phyloP scores from a whole-genome alignment of 2,797 vertebrate genomes.

The Enteromius paludinosus region DNA sequence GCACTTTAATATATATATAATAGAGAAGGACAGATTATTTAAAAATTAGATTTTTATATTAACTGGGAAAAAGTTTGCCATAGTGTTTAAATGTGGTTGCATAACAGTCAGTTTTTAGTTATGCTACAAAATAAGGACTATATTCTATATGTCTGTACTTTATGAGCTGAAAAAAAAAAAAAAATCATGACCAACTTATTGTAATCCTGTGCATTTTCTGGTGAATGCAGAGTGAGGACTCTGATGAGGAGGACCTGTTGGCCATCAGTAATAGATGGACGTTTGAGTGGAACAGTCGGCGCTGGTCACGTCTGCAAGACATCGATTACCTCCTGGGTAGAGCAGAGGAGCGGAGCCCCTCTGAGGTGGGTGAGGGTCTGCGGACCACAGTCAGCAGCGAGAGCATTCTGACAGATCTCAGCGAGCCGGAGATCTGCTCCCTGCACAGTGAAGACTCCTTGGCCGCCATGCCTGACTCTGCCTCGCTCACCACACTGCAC shows the following conservation, averaged over 20 bases:
- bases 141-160: not conserved
- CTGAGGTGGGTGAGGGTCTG: conserved; percentile 68
- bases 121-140: not conserved
- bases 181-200: not conserved
- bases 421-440: conserved; percentile 93
- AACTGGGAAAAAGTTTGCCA: not conserved
- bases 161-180: not conserved
- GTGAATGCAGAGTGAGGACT: conserved; percentile 89
- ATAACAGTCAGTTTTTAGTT: not conserved
- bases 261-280: conserved; percentile 99
- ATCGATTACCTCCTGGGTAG: conserved; percentile 75
- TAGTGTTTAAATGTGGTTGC: not conserved
- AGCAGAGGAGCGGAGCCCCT: conserved; percentile 51
- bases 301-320: conserved; percentile 96
- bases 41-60: not conserved
- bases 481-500: conserved; percentile 70
- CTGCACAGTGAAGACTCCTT: conserved; percentile 89
- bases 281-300: conserved; percentile 93
- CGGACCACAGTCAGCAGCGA: conserved; percentile 93
- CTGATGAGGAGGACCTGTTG: conserved; percentile 96
- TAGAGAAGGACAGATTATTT: not conserved
- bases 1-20: not conserved
- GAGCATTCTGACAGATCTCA: conserved; percentile 94
- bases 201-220: conserved; percentile 11
- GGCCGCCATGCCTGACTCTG: conserved; percentile 79